Conservation (phyloP, 2,888 invertebrate species). For the Ormyrus thymus region DNA sequence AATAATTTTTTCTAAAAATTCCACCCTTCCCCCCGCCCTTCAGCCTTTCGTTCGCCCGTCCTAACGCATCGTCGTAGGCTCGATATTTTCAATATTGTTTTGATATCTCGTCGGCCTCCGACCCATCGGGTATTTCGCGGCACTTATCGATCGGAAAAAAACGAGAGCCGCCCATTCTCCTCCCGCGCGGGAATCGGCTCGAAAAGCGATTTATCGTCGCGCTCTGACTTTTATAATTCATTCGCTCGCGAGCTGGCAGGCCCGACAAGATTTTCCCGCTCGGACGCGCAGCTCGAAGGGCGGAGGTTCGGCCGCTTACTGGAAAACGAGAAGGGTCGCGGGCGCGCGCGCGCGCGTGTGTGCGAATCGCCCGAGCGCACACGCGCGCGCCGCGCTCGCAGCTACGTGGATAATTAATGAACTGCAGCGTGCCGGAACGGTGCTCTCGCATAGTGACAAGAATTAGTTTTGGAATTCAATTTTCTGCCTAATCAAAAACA, state of each 20-base stretch:
- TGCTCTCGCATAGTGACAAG: neutral
- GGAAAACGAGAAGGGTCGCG: slow-evolving; percentile 10
- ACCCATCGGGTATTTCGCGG: slow-evolving; percentile 43
- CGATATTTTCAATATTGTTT: slow-evolving; percentile 54
- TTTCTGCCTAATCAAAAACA: slow-evolving; percentile 28
- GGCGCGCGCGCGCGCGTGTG: neutral
- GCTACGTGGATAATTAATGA: slow-evolving; percentile 36
- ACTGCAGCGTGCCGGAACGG: slow-evolving; percentile 16
- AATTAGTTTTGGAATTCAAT: slow-evolving; percentile 42
- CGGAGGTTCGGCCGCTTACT: neutral
- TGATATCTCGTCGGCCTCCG: slow-evolving; percentile 27
- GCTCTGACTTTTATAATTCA: slow-evolving; percentile 41
- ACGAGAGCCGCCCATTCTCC: slow-evolving; percentile 3
- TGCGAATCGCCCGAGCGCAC: neutral
- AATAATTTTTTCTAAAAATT: neutral
- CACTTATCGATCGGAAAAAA: slow-evolving; percentile 37
- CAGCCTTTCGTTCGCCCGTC: slow-evolving; percentile 1
- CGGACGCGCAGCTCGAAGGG: slow-evolving; percentile 37
- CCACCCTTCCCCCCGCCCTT: neutral
- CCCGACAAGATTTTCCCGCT: slow-evolving; percentile 38
- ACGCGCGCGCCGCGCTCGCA: neutral
- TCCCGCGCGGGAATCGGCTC: neutral
- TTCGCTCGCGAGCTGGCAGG: neutral
- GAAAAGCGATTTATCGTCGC: slow-evolving; percentile 34
- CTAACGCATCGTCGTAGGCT: slow-evolving; percentile 35